Evolutionary conservation across 2,888 invertebrate species (phyloP).

Genomic region (Microctonus aethiopoides): DNA sequence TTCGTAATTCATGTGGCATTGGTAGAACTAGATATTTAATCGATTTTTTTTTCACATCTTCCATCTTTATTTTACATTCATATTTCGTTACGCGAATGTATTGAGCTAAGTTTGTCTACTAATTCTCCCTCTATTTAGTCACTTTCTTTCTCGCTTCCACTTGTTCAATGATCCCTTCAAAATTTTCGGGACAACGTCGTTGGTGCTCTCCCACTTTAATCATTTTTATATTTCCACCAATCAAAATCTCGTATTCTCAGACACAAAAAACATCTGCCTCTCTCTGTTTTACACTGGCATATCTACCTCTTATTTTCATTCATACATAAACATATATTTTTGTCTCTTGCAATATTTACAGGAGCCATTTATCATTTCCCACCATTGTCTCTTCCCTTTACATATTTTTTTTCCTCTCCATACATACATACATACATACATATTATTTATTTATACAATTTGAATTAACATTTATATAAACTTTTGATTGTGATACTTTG

Average conservation of each 20-base stretch:
- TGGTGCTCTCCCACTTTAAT: not conserved
- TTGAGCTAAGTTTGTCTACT: not conserved
- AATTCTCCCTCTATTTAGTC: not conserved
- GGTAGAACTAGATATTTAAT: slow-evolving; percentile 64
- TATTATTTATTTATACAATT: not conserved
- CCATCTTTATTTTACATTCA: slow-evolving; percentile 5
- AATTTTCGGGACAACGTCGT: slow-evolving; percentile 12
- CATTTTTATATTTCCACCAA: slow-evolving; percentile 11
- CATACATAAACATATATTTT: not conserved
- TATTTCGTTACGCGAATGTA: not conserved
- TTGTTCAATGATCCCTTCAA: slow-evolving; percentile 8
- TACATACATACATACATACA: too few species aligned
- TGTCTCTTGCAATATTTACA: not conserved
- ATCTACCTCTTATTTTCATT: not conserved
- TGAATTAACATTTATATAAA: not conserved
- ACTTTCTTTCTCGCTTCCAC: not conserved
- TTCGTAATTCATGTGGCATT: slow-evolving; percentile 63
- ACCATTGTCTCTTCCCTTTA: not conserved
- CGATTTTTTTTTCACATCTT: slow-evolving; percentile 40
- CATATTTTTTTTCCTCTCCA: too few species aligned
- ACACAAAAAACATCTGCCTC: not conserved
- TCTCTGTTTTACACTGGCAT: not conserved
- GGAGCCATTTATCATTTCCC: not conserved
- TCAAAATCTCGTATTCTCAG: not conserved
- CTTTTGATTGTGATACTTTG: not conserved